Evolutionary conservation across 2,888 invertebrate genomes (phyloP).

Genomic region (Caenorhabditis uteleia): DNA sequence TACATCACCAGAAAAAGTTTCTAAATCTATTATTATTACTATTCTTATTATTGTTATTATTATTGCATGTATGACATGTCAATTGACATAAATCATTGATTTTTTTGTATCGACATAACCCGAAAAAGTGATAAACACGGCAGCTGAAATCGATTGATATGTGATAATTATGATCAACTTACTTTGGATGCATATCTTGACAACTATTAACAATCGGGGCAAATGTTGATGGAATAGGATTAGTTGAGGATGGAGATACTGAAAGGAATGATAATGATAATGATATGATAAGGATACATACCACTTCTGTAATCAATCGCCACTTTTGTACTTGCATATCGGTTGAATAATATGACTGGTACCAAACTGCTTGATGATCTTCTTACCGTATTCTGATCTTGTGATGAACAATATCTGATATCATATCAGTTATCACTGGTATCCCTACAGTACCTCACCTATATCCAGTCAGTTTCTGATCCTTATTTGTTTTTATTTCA

Average conservation of each 20-base stretch:
- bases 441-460: constrained; percentile 15
- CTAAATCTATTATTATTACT: too few species aligned
- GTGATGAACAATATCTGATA: constrained; percentile 45
- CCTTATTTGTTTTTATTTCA: constrained; percentile 55
- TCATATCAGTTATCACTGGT: neutral
- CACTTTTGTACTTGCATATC: constrained; percentile 37
- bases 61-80: constrained; percentile 19
- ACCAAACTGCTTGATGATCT: constrained; percentile 39
- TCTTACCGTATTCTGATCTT: constrained; percentile 34
- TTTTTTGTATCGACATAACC: constrained; percentile 19
- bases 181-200: constrained; percentile 41
- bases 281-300: too few species aligned
- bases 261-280: too few species aligned
- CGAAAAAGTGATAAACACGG: constrained; percentile 18
- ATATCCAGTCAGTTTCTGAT: constrained; percentile 50
- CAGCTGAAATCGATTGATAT: constrained; percentile 23
- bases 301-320: constrained; percentile 30
- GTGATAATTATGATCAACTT: constrained; percentile 9
- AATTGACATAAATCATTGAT: constrained; percentile 17
- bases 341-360: constrained; percentile 49
- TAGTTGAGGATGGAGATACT: neutral
- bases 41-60: too few species aligned
- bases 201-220: constrained; percentile 34
- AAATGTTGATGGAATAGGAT: constrained; percentile 9
- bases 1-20: too few species aligned